phyloP scores from a whole-genome alignment of 2,113 vertebrate species.

The Mirza zaza region DNA sequence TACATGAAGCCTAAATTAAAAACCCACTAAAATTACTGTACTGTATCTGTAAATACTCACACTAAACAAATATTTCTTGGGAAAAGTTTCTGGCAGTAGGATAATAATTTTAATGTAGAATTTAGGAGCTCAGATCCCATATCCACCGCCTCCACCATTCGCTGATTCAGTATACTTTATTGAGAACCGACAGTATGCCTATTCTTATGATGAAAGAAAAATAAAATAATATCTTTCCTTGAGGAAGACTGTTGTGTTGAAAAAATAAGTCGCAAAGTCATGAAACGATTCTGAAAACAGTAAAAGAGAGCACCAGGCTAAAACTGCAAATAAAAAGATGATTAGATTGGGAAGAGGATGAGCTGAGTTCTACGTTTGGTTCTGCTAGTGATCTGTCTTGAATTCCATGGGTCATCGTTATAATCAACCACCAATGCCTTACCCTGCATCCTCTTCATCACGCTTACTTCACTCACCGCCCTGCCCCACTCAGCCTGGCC shows the following conservation, averaged over 20 bases:
- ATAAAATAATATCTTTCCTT: not conserved
- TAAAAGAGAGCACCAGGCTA: not conserved
- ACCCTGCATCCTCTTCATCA: not conserved
- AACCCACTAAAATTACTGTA: conserved; percentile 74
- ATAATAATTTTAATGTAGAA: conserved; percentile 48
- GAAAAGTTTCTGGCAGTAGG: conserved; percentile 47
- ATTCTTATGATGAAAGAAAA: not conserved
- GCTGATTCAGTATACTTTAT: not conserved
- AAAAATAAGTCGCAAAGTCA: conserved; percentile 17
- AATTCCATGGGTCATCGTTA: not conserved
- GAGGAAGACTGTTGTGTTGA: not conserved
- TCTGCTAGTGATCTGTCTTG: not conserved
- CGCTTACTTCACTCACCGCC: not conserved
- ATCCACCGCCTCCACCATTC: not conserved
- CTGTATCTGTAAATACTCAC: conserved; percentile 74
- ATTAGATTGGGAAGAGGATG: not conserved
- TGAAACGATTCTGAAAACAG: not conserved
- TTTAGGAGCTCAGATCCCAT: not conserved
- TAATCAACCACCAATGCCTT: not conserved
- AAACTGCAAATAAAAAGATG: not conserved
- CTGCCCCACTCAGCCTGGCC: fast-evolving
- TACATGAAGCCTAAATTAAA: conserved; percentile 73
- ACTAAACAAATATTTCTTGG: conserved; percentile 69
- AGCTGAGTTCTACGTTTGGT: not conserved
- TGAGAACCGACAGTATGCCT: not conserved